These are phyloP conservation scores for Paratrypauchen microcephalus DNA, from an alignment of 2,797 vertebrate genomes.

Conservation along the genomic window DNA sequence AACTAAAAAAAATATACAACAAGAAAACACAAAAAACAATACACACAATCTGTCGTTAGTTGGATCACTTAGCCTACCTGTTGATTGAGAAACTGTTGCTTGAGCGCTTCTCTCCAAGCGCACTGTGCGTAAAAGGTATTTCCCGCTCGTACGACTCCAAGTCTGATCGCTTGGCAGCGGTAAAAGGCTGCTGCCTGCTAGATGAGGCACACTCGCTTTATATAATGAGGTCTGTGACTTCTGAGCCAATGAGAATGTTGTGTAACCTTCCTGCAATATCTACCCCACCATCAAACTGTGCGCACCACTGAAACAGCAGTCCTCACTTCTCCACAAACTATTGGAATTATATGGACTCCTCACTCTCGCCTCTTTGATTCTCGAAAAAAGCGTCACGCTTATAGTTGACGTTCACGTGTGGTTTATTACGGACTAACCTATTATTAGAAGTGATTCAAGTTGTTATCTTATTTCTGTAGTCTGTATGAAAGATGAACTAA, in stretches of 20 bases:
- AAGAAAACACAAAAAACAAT: not conserved
- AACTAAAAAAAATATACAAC: not conserved
- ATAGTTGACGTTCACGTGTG: constrained; percentile 38
- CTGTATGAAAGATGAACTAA: constrained; percentile 24
- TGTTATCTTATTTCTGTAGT: constrained; percentile 7
- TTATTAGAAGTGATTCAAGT: not conserved
- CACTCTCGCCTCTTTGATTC: constrained; percentile 39
- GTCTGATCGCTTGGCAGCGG: constrained; percentile 39
- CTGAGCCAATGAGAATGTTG: constrained; percentile 70
- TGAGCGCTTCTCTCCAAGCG: constrained; percentile 41
- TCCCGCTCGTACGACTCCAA: constrained; percentile 17
- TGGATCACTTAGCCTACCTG: constrained; percentile 46
- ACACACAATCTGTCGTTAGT: not conserved
- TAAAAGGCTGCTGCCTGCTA: constrained; percentile 34
- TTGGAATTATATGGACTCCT: constrained; percentile 27
- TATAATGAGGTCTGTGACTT: constrained; percentile 58
- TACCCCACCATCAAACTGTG: constrained; percentile 40
- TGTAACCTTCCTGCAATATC: constrained; percentile 54
- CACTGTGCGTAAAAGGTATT: constrained; percentile 53
- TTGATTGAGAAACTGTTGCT: constrained; percentile 39
- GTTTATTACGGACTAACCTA: not conserved
- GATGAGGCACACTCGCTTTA: constrained; percentile 53
- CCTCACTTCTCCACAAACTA: constrained; percentile 33
- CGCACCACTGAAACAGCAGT: constrained; percentile 15
- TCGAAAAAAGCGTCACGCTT: constrained; percentile 31